Base-by-base conservation (phyloP, 2,888 invertebrate genomes). In the Polyommatus icarus region DNA sequence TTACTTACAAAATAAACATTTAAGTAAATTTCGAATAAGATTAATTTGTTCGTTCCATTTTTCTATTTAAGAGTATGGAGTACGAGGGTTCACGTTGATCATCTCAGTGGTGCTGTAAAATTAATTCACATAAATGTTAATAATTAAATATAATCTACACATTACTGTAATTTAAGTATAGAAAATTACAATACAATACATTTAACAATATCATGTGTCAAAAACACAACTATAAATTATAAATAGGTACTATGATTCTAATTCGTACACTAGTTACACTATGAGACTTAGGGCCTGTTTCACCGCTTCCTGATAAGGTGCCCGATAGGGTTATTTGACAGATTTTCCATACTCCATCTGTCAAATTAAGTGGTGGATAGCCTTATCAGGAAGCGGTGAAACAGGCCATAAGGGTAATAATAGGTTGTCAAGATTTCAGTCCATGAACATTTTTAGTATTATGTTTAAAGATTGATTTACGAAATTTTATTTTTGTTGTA, bases 81-180 rank as follows among this genome's bases (percentile, higher is more conserved):
- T 98, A 84, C 97, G 96, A 61, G 97, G 97, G 87, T 97, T 98
- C 77, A 98, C 98, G 91, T 97, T 98, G 86, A 98, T 97, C 96
- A 98, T 97, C 93, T 98, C 98, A 83, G 96, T 97, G 75, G 97
- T 97, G 90, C 98, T 98, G 95, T 80, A 96, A 96, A 86, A 86
- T 87, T 91, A 81, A 72, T 85, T 86, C 20, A 61, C 0, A 24
- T 24, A 61, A 61, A 24, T 61, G 24, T 24, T 4, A 24, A 61
- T 61, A 24, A 61, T 8, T n/a, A 7, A 20, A 29, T 1, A 67
- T 12, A 20, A 61, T 15, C 4, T 40, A 36, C 3, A 67, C 8
- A 67, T 24, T 24, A 29, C 12, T 50, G 12, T 12, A 24, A 67
- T 12, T 29, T 12, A n/a, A n/a, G n/a, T n/a, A 12, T 50, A 50